phyloP scores from a whole-genome alignment of 2,113 vertebrate species.

The Phoxinus phoxinus region DNA sequence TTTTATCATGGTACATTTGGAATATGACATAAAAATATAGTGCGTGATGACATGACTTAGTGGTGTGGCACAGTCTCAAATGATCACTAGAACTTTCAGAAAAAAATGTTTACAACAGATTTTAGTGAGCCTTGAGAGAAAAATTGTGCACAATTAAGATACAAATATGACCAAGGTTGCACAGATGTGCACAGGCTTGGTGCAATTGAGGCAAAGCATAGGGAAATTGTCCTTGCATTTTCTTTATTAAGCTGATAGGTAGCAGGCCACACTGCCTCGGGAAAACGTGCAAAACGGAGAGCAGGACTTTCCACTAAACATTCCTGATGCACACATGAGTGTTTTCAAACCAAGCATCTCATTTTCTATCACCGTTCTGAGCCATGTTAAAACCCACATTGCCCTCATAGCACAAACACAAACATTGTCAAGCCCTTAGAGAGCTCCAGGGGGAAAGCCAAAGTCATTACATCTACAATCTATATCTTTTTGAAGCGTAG shows the following conservation, averaged over 20 bases:
- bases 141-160: neutral
- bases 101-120: neutral
- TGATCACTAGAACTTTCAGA: neutral
- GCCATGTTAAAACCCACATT: conserved; percentile 24
- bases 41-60: conserved; percentile 20
- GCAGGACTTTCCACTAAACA: conserved; percentile 10
- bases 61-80: conserved; percentile 17
- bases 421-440: conserved; percentile 1
- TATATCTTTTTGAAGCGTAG: conserved; percentile 40
- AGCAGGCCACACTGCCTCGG: neutral
- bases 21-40: conserved; percentile 20
- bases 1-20: conserved; percentile 18
- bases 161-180: neutral
- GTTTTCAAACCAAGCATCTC: conserved; percentile 35
- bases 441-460: conserved; percentile 31
- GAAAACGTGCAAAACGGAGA: neutral
- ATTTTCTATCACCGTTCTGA: conserved; percentile 13
- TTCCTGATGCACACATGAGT: conserved; percentile 22
- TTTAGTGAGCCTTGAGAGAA: conserved; percentile 1
- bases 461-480: conserved; percentile 40
- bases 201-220: conserved; percentile 3
- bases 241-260: conserved; percentile 33
- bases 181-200: conserved; percentile 4
- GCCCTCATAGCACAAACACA: conserved; percentile 31
- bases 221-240: neutral